A percentile compares a stretch with the other conserved stretches of the same genome.
Evolutionary conservation across 2,797 vertebrate species (phyloP).

Genomic region (Cephalopachus bancanus): DNA sequence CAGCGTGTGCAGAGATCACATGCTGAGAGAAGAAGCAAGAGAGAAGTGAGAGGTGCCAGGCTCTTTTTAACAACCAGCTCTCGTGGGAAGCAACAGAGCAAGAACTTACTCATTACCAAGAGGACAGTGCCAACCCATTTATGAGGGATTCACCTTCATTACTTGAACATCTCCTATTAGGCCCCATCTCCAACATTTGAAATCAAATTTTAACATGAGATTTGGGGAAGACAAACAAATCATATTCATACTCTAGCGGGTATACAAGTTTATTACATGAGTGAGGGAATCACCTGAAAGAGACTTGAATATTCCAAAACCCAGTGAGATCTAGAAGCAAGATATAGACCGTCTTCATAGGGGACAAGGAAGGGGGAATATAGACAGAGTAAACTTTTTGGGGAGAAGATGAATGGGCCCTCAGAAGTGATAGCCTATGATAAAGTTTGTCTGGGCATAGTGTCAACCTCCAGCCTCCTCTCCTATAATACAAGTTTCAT

Average conservation of each 20-base stretch:
- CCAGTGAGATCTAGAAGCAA: slow-evolving; percentile 4
- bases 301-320: not conserved
- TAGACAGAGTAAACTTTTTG: not conserved
- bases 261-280: not conserved
- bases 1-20: not conserved
- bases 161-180: not conserved
- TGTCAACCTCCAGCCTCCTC: not conserved
- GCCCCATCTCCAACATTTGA: not conserved
- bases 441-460: not conserved
- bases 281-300: slow-evolving; percentile 3
- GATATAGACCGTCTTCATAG: not conserved
- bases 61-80: not conserved
- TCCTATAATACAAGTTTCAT: not conserved
- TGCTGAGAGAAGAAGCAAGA: not conserved
- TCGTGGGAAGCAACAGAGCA: not conserved
- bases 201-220: not conserved
- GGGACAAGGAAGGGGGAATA: not conserved
- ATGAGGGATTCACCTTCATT: not conserved
- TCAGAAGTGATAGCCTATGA: not conserved
- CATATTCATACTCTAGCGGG: not conserved
- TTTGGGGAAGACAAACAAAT: not conserved
- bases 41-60: not conserved
- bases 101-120: not conserved
- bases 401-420: not conserved
- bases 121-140: not conserved